Evolutionary conservation across 2,888 invertebrate genomes (phyloP), one percentile per base, ranked within the genome.

Genomic region (Drosophila flavopinicola): DNA sequence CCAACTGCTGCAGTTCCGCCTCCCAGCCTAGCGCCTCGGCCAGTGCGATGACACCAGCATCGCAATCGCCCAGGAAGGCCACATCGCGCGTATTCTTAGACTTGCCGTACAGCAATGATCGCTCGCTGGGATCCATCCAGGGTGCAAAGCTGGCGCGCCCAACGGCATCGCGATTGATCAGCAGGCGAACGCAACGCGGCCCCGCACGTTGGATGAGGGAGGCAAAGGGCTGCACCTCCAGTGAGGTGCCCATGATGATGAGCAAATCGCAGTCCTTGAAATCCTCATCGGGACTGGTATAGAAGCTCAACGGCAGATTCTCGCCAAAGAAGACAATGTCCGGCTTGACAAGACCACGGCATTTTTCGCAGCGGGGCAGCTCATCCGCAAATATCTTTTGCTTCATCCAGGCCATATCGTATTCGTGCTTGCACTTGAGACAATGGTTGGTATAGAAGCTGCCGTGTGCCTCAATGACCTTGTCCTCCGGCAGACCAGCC

Each of bases 321-420:
- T 99, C 98, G 0, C 98, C 98, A 91, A 98, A 99, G 92, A 99
- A 98, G 10, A 98, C 95, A 78, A 99, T 97, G 88, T 99, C 98
- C 6, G 98, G 98, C 90, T 98, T 98, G 0, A 99, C 96, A 4
- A 97, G 92, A 0, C 95, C 95, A 0, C 94, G 93, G 85, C 97
- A 97, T 30, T 92, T 91, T 1, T 93, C 93, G 88, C 98, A 98
- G 37, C 93, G 94, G 10, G 98, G 97, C 59, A 97, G 93, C 66
- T 93, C 92, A 83, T 95, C 95, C 1, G 93, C 91, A 72, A 96
- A 93, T 61, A 96, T 95, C 88, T 94, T 93, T 54, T 95, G 95
- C 94, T 97, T 97, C 93, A 98, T 95, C 95, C 96, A 98, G 32
- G 94, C 93, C 75, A 96, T 93, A 13, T 93, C 91, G 88, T 96